A percentile compares a stretch with the other conserved stretches of the same genome.
Evolutionary conservation across 1,140 invertebrate genomes (phyloP).

Genomic region (Euborellia annulipes): DNA sequence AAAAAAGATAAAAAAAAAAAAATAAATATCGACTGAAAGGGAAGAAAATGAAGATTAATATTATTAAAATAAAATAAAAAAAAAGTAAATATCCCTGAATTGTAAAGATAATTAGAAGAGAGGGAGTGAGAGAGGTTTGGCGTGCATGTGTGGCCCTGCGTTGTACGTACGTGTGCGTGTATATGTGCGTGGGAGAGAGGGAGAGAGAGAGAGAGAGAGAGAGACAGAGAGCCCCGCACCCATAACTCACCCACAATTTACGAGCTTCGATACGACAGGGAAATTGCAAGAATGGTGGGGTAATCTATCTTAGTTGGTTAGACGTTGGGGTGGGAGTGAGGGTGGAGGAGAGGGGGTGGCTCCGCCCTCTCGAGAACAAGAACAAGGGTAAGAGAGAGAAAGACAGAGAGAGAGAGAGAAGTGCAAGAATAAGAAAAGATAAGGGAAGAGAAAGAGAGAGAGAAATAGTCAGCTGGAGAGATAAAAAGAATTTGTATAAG

Average conservation of each 20-base stretch:
- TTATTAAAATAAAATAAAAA: too few relatives aligned
- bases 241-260: conserved; percentile 58
- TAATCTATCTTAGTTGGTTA: conserved; percentile 46
- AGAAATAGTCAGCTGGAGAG: neutral
- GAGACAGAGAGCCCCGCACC: conserved; percentile 38
- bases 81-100: too few relatives aligned
- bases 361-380: conserved; percentile 4
- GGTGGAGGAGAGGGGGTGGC: conserved; percentile 2
- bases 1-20: too few relatives aligned
- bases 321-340: conserved; percentile 15
- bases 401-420: conserved; percentile 9
- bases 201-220: conserved; percentile 9
- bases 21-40: too few relatives aligned
- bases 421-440: neutral
- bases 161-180: conserved; percentile 13
- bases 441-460: neutral
- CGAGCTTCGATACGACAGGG: conserved; percentile 59
- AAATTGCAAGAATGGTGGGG: conserved; percentile 63
- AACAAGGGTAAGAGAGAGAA: conserved; percentile 6
- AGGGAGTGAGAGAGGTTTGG: too few relatives aligned
- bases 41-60: too few relatives aligned
- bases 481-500: neutral
- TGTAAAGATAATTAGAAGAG: too few relatives aligned
- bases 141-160: too few relatives aligned
- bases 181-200: conserved; percentile 17